Base-by-base conservation (phyloP, 2,797 vertebrate species). In the Heliangelus exortis region DNA sequence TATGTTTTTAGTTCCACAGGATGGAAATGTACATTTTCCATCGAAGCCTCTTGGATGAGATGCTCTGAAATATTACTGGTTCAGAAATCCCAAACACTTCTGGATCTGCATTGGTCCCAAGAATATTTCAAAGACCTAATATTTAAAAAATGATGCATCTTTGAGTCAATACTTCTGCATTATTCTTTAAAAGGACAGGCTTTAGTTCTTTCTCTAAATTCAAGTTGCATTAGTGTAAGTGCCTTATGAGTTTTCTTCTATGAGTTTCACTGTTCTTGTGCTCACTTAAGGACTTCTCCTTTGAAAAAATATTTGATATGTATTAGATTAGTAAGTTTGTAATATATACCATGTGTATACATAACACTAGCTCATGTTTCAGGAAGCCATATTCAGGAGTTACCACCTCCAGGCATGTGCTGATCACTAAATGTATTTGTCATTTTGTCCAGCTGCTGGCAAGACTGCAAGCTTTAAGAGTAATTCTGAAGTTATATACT, bases 401-500 rank as follows among this genome's bases (percentile, higher is more conserved):
- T 89, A 31, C 25, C 45, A 63, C 28, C 48, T 89, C 55, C 74
- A 71, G 57, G 34, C 18, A 12, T 3, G 5, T 0, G 0, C 18
- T 73, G 31, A 54, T 75, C 1, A 1, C 50, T 78, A 54, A 50
- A 61, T 23, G 34, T 57, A 43, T 51, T 72, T 85, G 47, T 92
- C 6, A 55, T 92, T 93, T 92, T 91, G 43, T 83, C 50, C 50
- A 6, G 5, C 82, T 89, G 94, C 57, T 78, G 74, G 75, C 74
- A 87, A 85, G 50, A 76, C 87, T 59, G 57, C 55, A 71, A 82
- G 47, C 19, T 72, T 92, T 80, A 89, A 51, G 43, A 68, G 29
- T 81, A 87, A 79, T 93, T 89, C 78, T 93, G 43, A 81, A 83
- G 72, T 83, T 82, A 41, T 2, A 89, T 26, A n/a, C 31, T 89